These are phyloP conservation scores for Squalus acanthias DNA, from an alignment of 2,797 vertebrate species.

Conservation along the genomic window DNA sequence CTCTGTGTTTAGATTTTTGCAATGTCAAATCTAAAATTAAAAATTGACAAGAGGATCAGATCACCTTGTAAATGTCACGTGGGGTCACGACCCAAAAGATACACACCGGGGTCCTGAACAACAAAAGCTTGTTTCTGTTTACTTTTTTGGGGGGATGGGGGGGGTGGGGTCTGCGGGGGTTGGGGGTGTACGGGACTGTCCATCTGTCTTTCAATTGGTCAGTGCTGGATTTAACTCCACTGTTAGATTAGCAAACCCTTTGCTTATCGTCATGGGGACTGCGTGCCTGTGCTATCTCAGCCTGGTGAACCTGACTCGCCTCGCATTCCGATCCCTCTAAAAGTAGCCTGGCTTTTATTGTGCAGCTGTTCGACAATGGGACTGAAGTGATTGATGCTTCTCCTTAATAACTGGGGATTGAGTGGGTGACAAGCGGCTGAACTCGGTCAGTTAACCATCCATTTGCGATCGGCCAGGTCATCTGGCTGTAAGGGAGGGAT, in stretches of 20 bases:
- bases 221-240: constrained; percentile 40
- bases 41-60: constrained; percentile 7
- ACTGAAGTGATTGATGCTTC: neutral
- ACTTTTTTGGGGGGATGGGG: constrained; percentile 27
- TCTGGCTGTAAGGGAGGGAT: neutral
- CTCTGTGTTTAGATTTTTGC: neutral
- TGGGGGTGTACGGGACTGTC: neutral
- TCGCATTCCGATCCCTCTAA: constrained; percentile 49
- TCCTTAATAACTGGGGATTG: neutral
- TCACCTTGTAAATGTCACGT: constrained; percentile 17
- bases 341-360: constrained; percentile 49
- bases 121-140: neutral
- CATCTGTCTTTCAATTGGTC: neutral
- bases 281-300: constrained; percentile 48
- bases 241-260: constrained; percentile 49
- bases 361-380: constrained; percentile 59
- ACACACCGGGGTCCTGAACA: neutral
- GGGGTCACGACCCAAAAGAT: neutral
- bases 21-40: constrained; percentile 35
- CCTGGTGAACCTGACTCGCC: constrained; percentile 25
- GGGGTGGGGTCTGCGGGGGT: neutral
- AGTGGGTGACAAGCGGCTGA: neutral
- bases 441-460: neutral
- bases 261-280: constrained; percentile 52
- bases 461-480: neutral